Percentiles rank a stretch among this genome's conserved stretches.
Conservation (phyloP, 2,797 vertebrate species). For the Ambastaia sidthimunki region DNA sequence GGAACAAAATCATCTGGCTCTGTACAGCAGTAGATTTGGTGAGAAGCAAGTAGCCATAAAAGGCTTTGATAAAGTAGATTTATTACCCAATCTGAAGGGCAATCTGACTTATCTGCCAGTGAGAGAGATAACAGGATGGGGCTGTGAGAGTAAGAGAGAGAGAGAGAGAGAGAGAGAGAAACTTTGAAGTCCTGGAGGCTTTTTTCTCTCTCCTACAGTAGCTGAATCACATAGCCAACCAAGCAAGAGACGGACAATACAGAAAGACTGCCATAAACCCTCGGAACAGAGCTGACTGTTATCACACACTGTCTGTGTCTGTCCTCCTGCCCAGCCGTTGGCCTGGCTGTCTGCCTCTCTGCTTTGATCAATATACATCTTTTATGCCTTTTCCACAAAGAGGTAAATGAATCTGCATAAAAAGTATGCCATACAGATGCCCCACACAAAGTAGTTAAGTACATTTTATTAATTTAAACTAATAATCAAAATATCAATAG, state of each 20-base stretch:
- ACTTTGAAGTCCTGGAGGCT: constrained; percentile 49
- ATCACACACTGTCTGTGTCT: background rate
- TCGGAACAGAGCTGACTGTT: background rate
- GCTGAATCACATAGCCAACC: constrained; percentile 56
- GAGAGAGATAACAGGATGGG: constrained; percentile 36
- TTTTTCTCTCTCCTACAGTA: constrained; percentile 40
- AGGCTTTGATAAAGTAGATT: constrained; percentile 77
- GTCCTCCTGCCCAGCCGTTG: background rate
- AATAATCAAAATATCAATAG: too few relatives aligned
- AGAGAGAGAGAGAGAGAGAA: too few relatives aligned
- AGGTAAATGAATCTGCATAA: background rate
- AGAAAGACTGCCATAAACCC: constrained; percentile 33
- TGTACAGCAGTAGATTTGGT: constrained; percentile 54
- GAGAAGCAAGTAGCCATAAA: constrained; percentile 59
- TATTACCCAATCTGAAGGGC: constrained; percentile 78
- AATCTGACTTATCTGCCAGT: constrained; percentile 66
- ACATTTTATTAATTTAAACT: too few relatives aligned
- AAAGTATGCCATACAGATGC: too few relatives aligned
- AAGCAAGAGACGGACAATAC: constrained; percentile 49
- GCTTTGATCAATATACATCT: constrained; percentile 11
- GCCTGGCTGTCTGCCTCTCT: background rate
- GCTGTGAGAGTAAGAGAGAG: background rate
- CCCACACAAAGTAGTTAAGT: too few relatives aligned
- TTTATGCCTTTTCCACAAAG: background rate
- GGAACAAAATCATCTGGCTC: constrained; percentile 19